Base-by-base conservation (phyloP, 2,113 vertebrate genomes). In the Macquaria ambigua region DNA sequence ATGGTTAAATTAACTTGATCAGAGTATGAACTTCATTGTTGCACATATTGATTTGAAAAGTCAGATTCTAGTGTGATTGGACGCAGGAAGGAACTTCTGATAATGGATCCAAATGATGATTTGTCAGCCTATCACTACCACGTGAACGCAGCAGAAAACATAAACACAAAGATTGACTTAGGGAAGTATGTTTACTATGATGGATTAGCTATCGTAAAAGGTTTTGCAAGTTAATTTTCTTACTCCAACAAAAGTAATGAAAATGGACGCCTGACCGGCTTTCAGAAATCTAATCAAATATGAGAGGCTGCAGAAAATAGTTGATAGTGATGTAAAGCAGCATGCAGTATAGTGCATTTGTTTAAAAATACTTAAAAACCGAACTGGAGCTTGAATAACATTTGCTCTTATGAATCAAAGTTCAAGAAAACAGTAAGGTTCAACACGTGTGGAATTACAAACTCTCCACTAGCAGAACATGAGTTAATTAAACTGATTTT, bases 251-350 rank as follows among this genome's bases (percentile, higher is more conserved):
- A 55, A 69, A 48, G 10, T 64, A 39, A 64, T 56, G 71, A 68
- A 56, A 48, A 82, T 6, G 5, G 31, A 58, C 3, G 28, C 39
- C 53, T 76, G 58, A 66, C 70, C 41, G 75, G 18, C 39, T 83
- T 43, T 76, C 31, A 50, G 31, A 82, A 82, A 37, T 66, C 28
- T 58, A 50, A 81, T 72, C 8, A 18, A 58, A 66, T 9, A n/a
- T 16, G 12, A 74, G 8, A 15, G 23, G 28, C 46, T 67, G 8
- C 2, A 15, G n/a, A 67, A 72, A 61, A 50, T 8, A 53, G 46
- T 48, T 50, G 6, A 61, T 39, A 20, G 21, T 25, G 15, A 63
- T 28, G 31, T 63, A n/a, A 56, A 39, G 23, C 41, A 52, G 37
- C 34, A 46, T 5, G 23, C 43, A 15, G 52, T 2, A 10, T 34